These are phyloP conservation scores for Alviniconcha strummeri DNA, from an alignment of 2,888 invertebrate species.

Conservation along the genomic window DNA sequence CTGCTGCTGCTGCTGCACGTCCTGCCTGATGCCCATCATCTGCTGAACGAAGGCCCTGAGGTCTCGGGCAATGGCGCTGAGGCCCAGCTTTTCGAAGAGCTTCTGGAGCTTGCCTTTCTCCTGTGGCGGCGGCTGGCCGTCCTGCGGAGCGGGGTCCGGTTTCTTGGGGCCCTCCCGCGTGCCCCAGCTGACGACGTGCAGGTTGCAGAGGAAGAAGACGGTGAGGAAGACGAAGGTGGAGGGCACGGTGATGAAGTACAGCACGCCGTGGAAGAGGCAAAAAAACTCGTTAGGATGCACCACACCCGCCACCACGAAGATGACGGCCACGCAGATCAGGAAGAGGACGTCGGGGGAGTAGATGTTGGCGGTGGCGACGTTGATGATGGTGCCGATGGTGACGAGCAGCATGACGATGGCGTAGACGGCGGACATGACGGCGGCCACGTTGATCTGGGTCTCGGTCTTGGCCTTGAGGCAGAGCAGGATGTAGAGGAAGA, in stretches of 20 bases:
- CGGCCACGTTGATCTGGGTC: constrained; percentile 82
- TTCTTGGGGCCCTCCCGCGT: constrained; percentile 83
- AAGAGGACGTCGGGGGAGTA: constrained; percentile 55
- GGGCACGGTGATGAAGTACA: constrained; percentile 94
- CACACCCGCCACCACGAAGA: constrained; percentile 97
- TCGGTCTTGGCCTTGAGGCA: constrained; percentile 95
- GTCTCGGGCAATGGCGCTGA: constrained; percentile 43
- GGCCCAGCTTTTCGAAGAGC: constrained; percentile 40
- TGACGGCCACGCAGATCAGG: constrained; percentile 80
- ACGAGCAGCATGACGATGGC: constrained; percentile 99
- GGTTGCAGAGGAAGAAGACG: constrained; percentile 92
- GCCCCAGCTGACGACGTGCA: constrained; percentile 95
- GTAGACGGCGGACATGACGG: constrained; percentile 83
- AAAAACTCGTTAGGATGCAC: constrained; percentile 90
- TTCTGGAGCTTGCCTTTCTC: constrained; percentile 81
- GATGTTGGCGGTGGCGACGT: constrained; percentile 93
- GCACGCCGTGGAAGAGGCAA: constrained; percentile 78
- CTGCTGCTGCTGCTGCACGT: not conserved
- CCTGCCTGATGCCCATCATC: constrained; percentile 78
- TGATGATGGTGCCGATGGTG: constrained; percentile 96
- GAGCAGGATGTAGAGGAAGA: constrained; percentile 90
- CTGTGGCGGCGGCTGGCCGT: constrained; percentile 83
- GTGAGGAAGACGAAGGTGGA: constrained; percentile 95
- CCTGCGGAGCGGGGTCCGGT: constrained; percentile 77
- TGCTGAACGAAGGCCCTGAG: constrained; percentile 76